These are phyloP conservation scores for Tortrix viridana DNA, from an alignment of 2,888 invertebrate species.

Conservation along the genomic window DNA sequence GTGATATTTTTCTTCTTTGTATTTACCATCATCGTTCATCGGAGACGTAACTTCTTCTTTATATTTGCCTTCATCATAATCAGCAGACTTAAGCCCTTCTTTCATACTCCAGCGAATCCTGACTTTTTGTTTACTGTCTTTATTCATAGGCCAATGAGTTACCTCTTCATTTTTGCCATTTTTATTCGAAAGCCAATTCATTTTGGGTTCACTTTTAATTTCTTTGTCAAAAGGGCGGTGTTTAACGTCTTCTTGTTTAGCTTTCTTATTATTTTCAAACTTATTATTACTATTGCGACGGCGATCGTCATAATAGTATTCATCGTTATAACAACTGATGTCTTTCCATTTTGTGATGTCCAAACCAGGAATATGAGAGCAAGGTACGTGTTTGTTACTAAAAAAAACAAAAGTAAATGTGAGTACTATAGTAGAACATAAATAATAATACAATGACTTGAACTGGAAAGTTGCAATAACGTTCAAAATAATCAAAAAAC, in stretches of 20 bases:
- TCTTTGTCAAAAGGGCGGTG: not conserved
- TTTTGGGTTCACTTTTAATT: not conserved
- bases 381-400: slow-evolving; percentile 61
- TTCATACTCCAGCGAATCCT: not conserved
- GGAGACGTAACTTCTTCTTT: slow-evolving; percentile 2
- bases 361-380: slow-evolving; percentile 53
- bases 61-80: not conserved
- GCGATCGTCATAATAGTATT: slow-evolving; percentile 38
- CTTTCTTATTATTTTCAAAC: not conserved
- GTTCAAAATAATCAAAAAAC: too few species aligned
- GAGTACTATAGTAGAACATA: too few species aligned
- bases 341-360: slow-evolving; percentile 63
- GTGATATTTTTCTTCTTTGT: not conserved
- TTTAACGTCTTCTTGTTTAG: not conserved
- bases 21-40: not conserved
- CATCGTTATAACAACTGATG: slow-evolving; percentile 50
- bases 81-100: not conserved
- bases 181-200: slow-evolving; percentile 1
- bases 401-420: slow-evolving; percentile 34
- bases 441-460: too few species aligned
- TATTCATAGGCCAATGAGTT: not conserved
- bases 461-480: too few species aligned
- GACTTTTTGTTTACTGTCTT: not conserved
- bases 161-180: slow-evolving; percentile 1
- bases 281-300: not conserved